phyloP scores from a whole-genome alignment of 2,797 vertebrate species.

The Xiphophorus birchmanni region DNA sequence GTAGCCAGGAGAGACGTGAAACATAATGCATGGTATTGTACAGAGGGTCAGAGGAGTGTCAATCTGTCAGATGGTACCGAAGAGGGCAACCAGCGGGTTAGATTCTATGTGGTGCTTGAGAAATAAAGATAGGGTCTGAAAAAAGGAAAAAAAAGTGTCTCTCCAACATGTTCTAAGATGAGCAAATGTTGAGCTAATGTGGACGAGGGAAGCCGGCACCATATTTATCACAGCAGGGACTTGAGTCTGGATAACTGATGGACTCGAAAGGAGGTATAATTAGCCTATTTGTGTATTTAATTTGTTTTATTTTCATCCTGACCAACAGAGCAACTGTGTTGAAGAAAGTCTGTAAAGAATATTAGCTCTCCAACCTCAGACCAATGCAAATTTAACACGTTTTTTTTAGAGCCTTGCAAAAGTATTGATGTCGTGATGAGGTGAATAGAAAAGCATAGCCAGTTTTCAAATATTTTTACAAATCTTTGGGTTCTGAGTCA shows the following conservation, averaged over 20 bases:
- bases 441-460: background rate
- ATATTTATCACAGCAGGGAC: background rate
- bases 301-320: background rate
- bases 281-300: background rate
- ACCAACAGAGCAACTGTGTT: background rate
- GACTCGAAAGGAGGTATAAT: background rate
- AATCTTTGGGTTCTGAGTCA: background rate
- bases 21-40: slow-evolving; percentile 4
- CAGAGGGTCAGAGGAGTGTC: background rate
- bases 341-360: background rate
- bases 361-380: background rate
- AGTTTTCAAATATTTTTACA: background rate
- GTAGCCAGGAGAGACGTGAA: background rate
- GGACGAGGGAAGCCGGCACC: background rate
- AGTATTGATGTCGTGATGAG: background rate
- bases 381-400: background rate
- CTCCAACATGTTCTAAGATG: background rate
- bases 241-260: background rate
- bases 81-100: slow-evolving; percentile 1
- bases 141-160: background rate
- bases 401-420: background rate
- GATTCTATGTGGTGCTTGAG: slow-evolving; percentile 3
- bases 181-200: background rate
- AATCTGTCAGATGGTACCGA: background rate
- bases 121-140: background rate